Conservation (phyloP, 1,140 invertebrate species). For the Anoplophora glabripennis region DNA sequence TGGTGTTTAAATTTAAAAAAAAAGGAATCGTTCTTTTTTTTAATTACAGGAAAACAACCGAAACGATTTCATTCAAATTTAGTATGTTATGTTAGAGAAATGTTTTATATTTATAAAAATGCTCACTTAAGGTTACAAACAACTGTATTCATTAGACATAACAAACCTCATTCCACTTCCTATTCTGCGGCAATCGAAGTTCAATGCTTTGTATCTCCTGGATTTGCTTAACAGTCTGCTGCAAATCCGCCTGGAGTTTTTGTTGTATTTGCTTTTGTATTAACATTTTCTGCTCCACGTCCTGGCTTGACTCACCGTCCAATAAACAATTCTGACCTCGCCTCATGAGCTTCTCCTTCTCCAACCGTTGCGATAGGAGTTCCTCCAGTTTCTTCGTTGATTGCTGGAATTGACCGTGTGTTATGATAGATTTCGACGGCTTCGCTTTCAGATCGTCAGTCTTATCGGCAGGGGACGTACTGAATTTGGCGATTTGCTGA, state of each 20-base stretch:
- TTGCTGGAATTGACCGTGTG: slow-evolving; percentile 44
- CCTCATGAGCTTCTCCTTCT: slow-evolving; percentile 37
- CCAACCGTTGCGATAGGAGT: slow-evolving; percentile 45
- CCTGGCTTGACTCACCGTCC: slow-evolving; percentile 34
- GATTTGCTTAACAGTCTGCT: slow-evolving; percentile 49
- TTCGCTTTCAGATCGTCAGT: slow-evolving; percentile 32
- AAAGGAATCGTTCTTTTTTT: too few species aligned
- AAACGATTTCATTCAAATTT: too few species aligned
- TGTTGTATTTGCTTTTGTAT: slow-evolving; percentile 48
- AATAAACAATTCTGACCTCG: slow-evolving; percentile 29
- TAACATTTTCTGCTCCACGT: slow-evolving; percentile 43
- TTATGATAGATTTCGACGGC: slow-evolving; percentile 38
- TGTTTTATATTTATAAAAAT: slow-evolving; percentile 2
- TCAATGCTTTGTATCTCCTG: slow-evolving; percentile 49
- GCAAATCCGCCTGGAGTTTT: slow-evolving; percentile 48
- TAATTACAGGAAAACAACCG: too few species aligned
- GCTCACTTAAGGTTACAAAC: slow-evolving; percentile 7
- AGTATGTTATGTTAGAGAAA: too few species aligned
- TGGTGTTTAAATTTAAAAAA: too few species aligned
- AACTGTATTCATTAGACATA: neutral
- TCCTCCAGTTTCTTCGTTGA: slow-evolving; percentile 48
- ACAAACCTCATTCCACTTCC: slow-evolving; percentile 46
- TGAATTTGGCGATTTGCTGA: slow-evolving; percentile 31
- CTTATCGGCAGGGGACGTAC: slow-evolving; percentile 24
- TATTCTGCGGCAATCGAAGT: slow-evolving; percentile 46